Conservation (phyloP, 2,888 invertebrate species). For the Calephelis perditalis region DNA sequence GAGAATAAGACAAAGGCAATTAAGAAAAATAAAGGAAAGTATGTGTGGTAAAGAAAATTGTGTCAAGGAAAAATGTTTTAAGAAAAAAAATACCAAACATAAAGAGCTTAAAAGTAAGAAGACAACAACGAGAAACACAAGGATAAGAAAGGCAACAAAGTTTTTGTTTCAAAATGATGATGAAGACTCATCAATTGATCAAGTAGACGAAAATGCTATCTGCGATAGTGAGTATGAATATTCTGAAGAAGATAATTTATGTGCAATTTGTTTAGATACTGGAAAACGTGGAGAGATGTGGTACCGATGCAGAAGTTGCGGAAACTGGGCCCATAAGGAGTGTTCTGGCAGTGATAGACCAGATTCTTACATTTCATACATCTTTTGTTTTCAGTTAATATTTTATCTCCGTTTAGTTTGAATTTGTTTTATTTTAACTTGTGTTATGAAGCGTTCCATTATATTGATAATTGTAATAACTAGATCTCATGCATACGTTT, state of each 20-base stretch:
- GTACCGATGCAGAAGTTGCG: constrained; percentile 22
- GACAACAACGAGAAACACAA: not conserved
- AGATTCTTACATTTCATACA: constrained; percentile 24
- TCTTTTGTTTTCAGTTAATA: constrained; percentile 7
- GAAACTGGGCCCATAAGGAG: constrained; percentile 32
- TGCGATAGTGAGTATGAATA: constrained; percentile 32
- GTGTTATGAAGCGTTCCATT: constrained; percentile 7
- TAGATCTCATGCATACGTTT: constrained; percentile 12
- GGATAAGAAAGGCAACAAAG: constrained; percentile 11
- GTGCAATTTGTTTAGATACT: constrained; percentile 28
- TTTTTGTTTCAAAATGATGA: constrained; percentile 11
- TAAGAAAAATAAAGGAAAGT: constrained; percentile 12
- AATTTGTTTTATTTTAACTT: not conserved
- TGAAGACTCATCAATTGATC: constrained; percentile 16
- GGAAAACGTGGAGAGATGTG: constrained; percentile 32
- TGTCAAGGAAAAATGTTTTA: not conserved
- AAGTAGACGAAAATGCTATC: constrained; percentile 20
- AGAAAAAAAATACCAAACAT: constrained; percentile 10
- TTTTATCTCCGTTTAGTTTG: constrained; percentile 4
- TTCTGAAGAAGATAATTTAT: constrained; percentile 29
- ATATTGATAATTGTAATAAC: constrained; percentile 13
- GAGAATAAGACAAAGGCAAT: constrained; percentile 16
- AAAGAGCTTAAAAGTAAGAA: not conserved
- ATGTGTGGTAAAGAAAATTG: constrained; percentile 11
- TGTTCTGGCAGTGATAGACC: constrained; percentile 29